Evolutionary conservation across 2,797 vertebrate genomes (phyloP), one percentile per base, ranked within the genome.

Genomic region (Urophycis tenuis): DNA sequence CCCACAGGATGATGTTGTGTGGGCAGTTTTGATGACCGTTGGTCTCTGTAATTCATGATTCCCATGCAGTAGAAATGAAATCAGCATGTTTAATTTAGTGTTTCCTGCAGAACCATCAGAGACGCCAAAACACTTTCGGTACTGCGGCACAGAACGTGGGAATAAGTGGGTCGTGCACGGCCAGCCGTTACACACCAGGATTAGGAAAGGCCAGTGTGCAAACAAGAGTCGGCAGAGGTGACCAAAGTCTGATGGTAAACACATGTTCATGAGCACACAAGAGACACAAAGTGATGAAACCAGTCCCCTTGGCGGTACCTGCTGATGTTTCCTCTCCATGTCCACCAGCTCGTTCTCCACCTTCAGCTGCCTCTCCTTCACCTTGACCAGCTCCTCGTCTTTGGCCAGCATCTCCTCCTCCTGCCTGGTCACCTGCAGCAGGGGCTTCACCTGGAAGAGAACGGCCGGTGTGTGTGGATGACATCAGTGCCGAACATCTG

Each of bases 331-430:
- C 82, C 95, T 92, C 89, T 98, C 97, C 95, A 97, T 97, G 77
- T 98, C 97, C 79, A 96, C 95, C 0, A 99, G 90, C 85, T 99
- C 97, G 12, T 92, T 94, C 84, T 99, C 97, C 89, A 97, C 96
- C 87, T 98, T 98, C 0, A 92, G 94, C 85, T 98, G 96, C 77
- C 92, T 95, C 90, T 99, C 97, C 83, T 98, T 98, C 91, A 98
- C 96, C 84, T 98, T 99, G 81, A 96, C 75, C 79, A 99, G 91
- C 84, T 99, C 97, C 81, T 99, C 97, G 0, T 99, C 97, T 91
- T 97, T 99, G 83, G 97, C 96, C 87, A 95, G 95, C 79, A 99
- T 94, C 79, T 99, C 97, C 80, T 99, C 97, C 78, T 99, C 97
- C 83, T 99, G 97, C 76, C 97, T 95, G 77, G 97, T 99, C 67